A percentile compares a stretch with the other conserved stretches of the same genome.
Evolutionary conservation across 1,140 invertebrate genomes (phyloP).

Genomic region (Phocides pigmalion): DNA sequence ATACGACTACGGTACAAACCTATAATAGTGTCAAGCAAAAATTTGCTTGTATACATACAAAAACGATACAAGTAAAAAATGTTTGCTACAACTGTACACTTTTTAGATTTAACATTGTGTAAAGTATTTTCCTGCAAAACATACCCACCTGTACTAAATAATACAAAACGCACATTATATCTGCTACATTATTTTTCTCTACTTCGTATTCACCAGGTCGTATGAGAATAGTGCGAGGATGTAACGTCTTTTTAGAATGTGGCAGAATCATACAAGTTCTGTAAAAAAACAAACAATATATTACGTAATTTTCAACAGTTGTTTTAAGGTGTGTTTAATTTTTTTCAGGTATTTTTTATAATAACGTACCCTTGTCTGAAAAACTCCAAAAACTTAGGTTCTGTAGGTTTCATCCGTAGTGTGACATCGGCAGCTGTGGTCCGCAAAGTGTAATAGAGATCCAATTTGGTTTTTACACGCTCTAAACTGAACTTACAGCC

Average conservation of each 20-base stretch:
- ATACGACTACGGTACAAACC: too few relatives aligned
- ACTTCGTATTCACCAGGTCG: conserved; percentile 59
- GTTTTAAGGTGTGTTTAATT: too few relatives aligned
- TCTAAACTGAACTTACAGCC: conserved; percentile 95
- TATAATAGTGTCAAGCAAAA: too few relatives aligned
- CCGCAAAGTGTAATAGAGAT: conserved; percentile 87
- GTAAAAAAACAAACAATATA: conserved; percentile 37
- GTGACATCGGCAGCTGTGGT: conserved; percentile 75
- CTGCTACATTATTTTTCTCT: conserved; percentile 53
- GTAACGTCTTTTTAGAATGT: conserved; percentile 50
- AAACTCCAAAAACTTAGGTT: conserved; percentile 71
- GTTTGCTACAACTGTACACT: too few relatives aligned
- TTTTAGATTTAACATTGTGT: too few relatives aligned
- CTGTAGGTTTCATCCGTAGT: conserved; percentile 69
- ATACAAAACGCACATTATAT: conserved; percentile 72
- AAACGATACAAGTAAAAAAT: too few relatives aligned
- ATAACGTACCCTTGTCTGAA: conserved; percentile 79
- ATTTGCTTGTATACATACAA: too few relatives aligned
- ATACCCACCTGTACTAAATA: conserved; percentile 75
- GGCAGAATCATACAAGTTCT: conserved; percentile 66
- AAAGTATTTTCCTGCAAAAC: too few relatives aligned
- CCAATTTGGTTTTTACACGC: conserved; percentile 91
- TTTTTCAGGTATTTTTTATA: too few relatives aligned
- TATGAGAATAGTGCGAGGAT: conserved; percentile 60
- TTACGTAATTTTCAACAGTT: too few relatives aligned